Base-by-base conservation (phyloP, 2,888 invertebrate species). In the Eristalis arbustorum region DNA sequence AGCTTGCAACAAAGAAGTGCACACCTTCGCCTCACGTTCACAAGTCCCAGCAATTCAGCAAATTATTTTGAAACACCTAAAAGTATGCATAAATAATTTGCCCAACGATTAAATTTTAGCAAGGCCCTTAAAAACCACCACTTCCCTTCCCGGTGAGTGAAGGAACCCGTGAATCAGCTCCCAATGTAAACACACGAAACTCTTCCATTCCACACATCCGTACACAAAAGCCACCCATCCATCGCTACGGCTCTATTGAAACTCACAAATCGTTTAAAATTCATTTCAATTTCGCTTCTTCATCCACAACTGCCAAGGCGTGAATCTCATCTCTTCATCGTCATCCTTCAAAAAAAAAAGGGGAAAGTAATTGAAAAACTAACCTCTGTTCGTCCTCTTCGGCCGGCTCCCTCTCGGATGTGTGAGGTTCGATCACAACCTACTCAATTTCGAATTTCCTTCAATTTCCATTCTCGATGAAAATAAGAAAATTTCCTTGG, bases 311-410 rank as follows among this genome's bases (percentile, higher is more conserved):
- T 62, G 31, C 18, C 40, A 40, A 8, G 40, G 11, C 59, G 63
- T 40, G 76, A 77, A 81, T 77, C 73, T 57, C 61, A 77, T 85
- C 73, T 49, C 49, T 84, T 85, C 77, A 73, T 81, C 69, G 25
- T 25, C 25, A 25, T 25, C 63, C 72, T 64, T 73, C 40, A 81
- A 49, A 73, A 31, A 31, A 31, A 31, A 31, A 31, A 31, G 31
- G 40, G 57, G 59, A 59, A 82, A 73, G 73, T 82, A 78, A 82
- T 85, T 82, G 85, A 81, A 85, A 85, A 81, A 66, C 73, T 67
- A 77, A 74, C 77, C 81, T 59, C 69, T 57, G 64, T 71, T 59
- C 34, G 28, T 49, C 31, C 31, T 31, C 31, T 31, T 31, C 31
- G 1, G 31, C 31, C 8, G 10, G n/a, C 22, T 25, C 31, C 59